Evolutionary conservation across 1,140 invertebrate genomes (phyloP), one percentile per base, ranked within the genome.

Genomic region (Lutraria rhynchaena): DNA sequence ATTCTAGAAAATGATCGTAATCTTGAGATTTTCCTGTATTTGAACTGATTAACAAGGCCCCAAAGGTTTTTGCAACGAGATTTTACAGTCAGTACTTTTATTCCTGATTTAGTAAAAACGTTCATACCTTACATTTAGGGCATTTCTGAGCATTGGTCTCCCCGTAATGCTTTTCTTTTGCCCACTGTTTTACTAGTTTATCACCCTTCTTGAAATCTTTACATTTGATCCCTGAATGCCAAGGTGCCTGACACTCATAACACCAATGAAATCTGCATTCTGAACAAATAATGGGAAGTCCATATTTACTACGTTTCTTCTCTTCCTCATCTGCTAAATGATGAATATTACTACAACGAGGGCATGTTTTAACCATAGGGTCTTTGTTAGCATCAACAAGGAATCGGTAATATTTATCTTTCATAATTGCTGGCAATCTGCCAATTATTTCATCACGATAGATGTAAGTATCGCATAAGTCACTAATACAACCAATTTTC

Each of bases 101-200:
- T n/a, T n/a, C n/a, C n/a, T n/a, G n/a, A n/a, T n/a, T n/a, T n/a
- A n/a, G n/a, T n/a, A n/a, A n/a, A n/a, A n/a, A n/a, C n/a, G n/a
- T n/a, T 7, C 37, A 86, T 89, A 93, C 93, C 89, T 93, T 93
- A 85, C 93, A 93, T 63, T 91, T 92, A 0, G 93, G 93, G 86
- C 93, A 93, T 73, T 86, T 89, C 65, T 93, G 91, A 19, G 93
- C 93, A 88, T 93, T 93, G 19, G 85, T 69, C 73, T 92, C 89
- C 15, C 93, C 93, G 70, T 89, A 89, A 61, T 89, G 89, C 7
- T 85, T 77, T 75, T 92, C 88, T 51, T 89, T 86, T 11, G 93
- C 92, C 93, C 93, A 93, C 29, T 80, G 81, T 78, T 91, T 91
- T 9, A 93, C 83, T 51, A 93, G 81, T 13, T 87, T 89, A 78